A percentile compares a stretch with the other conserved stretches of the same genome.
Conservation (phyloP, 2,113 vertebrate species). For the Cyprinodon brontotheroides region DNA sequence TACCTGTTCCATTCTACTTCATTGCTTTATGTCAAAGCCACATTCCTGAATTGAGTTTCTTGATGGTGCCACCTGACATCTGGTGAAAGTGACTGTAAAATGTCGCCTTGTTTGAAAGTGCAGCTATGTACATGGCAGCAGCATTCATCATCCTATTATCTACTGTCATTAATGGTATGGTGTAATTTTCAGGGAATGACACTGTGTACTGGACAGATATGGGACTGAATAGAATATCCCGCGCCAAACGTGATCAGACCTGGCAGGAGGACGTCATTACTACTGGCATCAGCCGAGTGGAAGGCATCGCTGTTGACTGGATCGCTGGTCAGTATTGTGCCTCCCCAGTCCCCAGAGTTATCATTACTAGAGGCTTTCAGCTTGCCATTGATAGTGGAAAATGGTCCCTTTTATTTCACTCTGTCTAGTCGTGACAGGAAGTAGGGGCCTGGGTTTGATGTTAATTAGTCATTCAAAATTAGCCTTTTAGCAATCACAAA, state of each 20-base stretch:
- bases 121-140: slow-evolving; percentile 28
- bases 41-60: slow-evolving; percentile 23
- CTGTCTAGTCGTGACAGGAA: neutral
- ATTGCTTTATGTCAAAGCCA: slow-evolving; percentile 33
- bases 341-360: neutral
- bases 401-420: slow-evolving; percentile 8
- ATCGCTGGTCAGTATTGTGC: slow-evolving; percentile 86
- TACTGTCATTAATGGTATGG: slow-evolving; percentile 38
- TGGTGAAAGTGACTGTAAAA: slow-evolving; percentile 67
- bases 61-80: slow-evolving; percentile 49
- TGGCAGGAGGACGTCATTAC: slow-evolving; percentile 97
- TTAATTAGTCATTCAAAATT: neutral
- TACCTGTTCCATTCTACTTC: neutral
- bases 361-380: slow-evolving; percentile 8
- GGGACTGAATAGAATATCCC: slow-evolving; percentile 96
- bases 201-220: slow-evolving; percentile 99
- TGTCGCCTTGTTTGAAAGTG: slow-evolving; percentile 44
- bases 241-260: slow-evolving; percentile 94
- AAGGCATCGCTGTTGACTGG: slow-evolving; percentile 97
- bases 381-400: slow-evolving; percentile 12
- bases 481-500: neutral
- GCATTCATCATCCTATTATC: slow-evolving; percentile 47
- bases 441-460: slow-evolving; percentile 1
- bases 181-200: slow-evolving; percentile 87
- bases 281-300: slow-evolving; percentile 94